These are phyloP conservation scores for Tetramorium simillimum DNA, from an alignment of 1,140 invertebrate species.

Conservation along the genomic window DNA sequence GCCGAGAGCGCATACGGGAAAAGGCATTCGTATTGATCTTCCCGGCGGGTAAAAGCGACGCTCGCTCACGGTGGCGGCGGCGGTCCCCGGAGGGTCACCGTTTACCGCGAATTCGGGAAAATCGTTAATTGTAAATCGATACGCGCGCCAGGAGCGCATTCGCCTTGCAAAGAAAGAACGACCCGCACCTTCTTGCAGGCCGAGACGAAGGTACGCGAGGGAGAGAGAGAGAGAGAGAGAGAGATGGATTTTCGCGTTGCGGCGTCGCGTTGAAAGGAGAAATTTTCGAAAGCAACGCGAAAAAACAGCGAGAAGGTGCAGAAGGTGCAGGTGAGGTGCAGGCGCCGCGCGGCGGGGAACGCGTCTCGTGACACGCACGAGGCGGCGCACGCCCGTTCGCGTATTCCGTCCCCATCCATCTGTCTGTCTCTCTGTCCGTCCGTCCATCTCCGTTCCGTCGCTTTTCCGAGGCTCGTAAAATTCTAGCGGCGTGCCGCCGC, in stretches of 20 bases:
- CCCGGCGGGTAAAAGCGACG: constrained; percentile 66
- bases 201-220: neutral
- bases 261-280: too few relatives aligned
- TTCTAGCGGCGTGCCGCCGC: constrained; percentile 5
- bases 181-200: neutral
- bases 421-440: neutral
- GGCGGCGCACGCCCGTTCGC: constrained; percentile 19
- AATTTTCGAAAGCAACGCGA: neutral
- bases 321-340: neutral
- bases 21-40: constrained; percentile 82
- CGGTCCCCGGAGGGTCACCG: neutral
- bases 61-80: neutral
- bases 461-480: constrained; percentile 39
- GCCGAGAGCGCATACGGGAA: constrained; percentile 67
- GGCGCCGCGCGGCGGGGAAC: neutral
- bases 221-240: too few relatives aligned
- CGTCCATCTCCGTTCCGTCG: neutral
- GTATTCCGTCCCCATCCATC: neutral
- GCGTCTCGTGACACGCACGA: constrained; percentile 57
- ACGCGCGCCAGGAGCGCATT: neutral
- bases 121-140: constrained; percentile 50
- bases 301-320: neutral
- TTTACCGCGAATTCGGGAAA: constrained; percentile 50
- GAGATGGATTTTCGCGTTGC: too few relatives aligned
- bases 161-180: neutral